phyloP scores from a whole-genome alignment of 92 coral and sea anemone genomes.

The Siderastrea radians region DNA sequence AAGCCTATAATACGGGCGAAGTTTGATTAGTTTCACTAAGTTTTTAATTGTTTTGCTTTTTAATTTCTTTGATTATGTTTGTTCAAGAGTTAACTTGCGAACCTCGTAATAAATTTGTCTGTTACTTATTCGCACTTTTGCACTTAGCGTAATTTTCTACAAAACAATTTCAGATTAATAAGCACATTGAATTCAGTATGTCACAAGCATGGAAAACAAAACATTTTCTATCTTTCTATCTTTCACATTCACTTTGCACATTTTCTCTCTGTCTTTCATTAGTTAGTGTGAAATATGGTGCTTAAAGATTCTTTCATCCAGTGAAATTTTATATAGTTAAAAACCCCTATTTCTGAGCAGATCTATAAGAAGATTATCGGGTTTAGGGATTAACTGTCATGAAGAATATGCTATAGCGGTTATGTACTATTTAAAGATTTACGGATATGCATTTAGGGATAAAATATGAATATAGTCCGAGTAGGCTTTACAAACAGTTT shows the following conservation, averaged over 20 bases:
- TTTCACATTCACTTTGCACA: too few species aligned
- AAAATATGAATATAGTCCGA: not conserved
- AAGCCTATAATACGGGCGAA: too few species aligned
- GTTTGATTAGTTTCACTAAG: too few species aligned
- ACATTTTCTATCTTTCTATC: not conserved
- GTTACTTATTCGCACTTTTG: too few species aligned
- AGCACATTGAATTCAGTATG: not conserved
- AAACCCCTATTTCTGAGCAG: not conserved
- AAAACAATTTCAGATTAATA: too few species aligned
- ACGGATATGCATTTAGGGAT: not conserved
- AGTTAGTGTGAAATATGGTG: not conserved
- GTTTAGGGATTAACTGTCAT: not conserved
- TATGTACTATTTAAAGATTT: not conserved
- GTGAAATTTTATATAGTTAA: not conserved
- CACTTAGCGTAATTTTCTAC: too few species aligned
- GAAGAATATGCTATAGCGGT: not conserved
- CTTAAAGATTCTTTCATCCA: not conserved
- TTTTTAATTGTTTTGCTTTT: too few species aligned
- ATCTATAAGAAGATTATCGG: not conserved
- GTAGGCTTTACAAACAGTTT: conserved; percentile 17
- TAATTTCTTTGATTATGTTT: too few species aligned
- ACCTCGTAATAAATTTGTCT: too few species aligned
- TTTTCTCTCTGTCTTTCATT: not conserved
- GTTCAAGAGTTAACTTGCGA: too few species aligned
- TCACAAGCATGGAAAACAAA: not conserved